Conservation (phyloP, 2,888 invertebrate species). For the Rhodophaea formosa region DNA sequence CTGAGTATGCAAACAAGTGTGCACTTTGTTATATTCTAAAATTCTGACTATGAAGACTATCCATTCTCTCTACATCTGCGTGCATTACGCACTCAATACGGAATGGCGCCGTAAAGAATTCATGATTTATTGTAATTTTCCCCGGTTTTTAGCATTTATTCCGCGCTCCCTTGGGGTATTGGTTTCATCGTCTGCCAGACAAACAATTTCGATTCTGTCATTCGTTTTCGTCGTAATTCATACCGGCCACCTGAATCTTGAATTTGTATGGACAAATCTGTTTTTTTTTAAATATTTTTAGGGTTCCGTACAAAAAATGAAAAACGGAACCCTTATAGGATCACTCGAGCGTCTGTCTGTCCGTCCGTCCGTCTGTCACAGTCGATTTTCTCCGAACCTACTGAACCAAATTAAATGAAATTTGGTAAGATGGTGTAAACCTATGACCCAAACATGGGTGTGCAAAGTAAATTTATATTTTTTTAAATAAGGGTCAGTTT, state of each 20-base stretch:
- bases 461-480: no score
- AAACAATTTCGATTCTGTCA: slow-evolving; percentile 7
- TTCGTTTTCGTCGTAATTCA: not conserved
- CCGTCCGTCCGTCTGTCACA: no score
- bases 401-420: no score
- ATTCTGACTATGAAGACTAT: not conserved
- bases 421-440: no score
- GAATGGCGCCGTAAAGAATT: slow-evolving; percentile 15
- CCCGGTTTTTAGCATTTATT: slow-evolving; percentile 15
- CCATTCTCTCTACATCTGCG: not conserved
- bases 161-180: slow-evolving; percentile 2
- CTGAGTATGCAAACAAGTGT: no score
- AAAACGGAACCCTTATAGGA: no score
- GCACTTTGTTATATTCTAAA: no score
- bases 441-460: no score
- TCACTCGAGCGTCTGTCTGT: no score
- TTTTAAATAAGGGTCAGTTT: no score
- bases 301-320: no score
- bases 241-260: not conserved
- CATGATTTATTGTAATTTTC: slow-evolving; percentile 18
- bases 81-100: slow-evolving; percentile 13
- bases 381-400: no score
- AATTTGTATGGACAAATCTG: not conserved
- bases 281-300: not conserved
- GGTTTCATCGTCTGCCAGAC: slow-evolving; percentile 14